These are phyloP conservation scores for Callimorpha dominula DNA, from an alignment of 2,888 invertebrate genomes.

Conservation along the genomic window DNA sequence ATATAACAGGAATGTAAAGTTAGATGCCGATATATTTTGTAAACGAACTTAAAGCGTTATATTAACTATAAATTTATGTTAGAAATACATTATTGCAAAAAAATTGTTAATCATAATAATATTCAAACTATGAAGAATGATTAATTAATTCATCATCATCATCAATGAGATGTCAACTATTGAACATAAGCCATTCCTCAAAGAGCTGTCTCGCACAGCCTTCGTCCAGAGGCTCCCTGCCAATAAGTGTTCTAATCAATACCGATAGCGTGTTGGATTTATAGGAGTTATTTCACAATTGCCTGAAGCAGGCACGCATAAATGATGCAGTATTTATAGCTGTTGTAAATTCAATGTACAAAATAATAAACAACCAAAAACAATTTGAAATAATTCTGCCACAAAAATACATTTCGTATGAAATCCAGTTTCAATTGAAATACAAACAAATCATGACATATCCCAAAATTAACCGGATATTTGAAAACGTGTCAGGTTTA, in stretches of 20 bases:
- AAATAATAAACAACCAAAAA: conserved; percentile 4
- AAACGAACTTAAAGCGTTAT: too few relatives aligned
- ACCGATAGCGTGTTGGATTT: neutral
- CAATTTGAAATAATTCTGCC: neutral
- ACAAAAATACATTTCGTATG: conserved; percentile 1
- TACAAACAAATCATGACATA: conserved; percentile 33
- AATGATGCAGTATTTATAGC: neutral
- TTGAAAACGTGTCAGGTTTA: conserved; percentile 39
- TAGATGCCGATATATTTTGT: too few relatives aligned
- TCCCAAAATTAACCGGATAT: conserved; percentile 39
- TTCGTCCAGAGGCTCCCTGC: neutral
- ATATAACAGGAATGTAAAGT: too few relatives aligned
- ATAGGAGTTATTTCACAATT: neutral
- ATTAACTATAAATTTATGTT: too few relatives aligned
- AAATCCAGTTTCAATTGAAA: conserved; percentile 31
- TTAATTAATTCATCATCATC: neutral
- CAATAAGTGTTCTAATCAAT: neutral
- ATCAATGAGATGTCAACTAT: neutral
- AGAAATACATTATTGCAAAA: too few relatives aligned
- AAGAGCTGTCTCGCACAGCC: neutral
- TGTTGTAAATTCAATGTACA: neutral
- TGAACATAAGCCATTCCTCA: neutral
- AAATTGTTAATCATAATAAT: too few relatives aligned
- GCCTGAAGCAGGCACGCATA: neutral
- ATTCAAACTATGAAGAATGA: too few relatives aligned